Base-by-base conservation (phyloP, 2,113 vertebrate genomes). In the Procavia capensis region DNA sequence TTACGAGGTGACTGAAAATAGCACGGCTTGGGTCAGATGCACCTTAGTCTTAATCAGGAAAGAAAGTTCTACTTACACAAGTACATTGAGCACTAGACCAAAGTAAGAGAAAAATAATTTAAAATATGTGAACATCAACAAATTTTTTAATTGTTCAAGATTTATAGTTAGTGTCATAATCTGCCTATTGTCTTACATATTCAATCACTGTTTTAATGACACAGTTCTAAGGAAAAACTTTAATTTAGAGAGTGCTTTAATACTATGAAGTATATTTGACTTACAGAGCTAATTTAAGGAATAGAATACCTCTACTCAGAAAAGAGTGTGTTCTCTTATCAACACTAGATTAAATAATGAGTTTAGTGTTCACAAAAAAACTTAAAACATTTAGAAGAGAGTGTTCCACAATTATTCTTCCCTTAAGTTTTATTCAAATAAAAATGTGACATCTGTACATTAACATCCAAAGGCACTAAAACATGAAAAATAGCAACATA, bases 401-500 rank as follows among this genome's bases (percentile, higher is more conserved):
- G 3, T 34, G 4, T 72, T 76, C 36, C 45, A 78, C n/a, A 91
- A 41, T 87, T 86, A 91, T 68, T 83, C 63, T 86, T 87, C 25
- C 17, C 11, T 92, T 90, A 87, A 78, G 57, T 11, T 45, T 54
- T 45, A 88, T 94, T 78, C 50, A 92, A 85, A 90, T 54, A 79
- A 50, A 85, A 57, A 68, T 45, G 36, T 81, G 47, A 50, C 24
- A 57, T 72, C 17, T 75, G 25, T 83, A 9, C 63, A 70, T n/a
- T 9, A 61, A 80, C 47, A 78, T 1, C 76, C 22, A 76, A 74
- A 95, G 70, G 17, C 31, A 83, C n/a, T 45, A 72, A 78, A 45
- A 85, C 25, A 85, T 45, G 29, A 66, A 59, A 84, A 96, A 76
- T 63, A 91, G 41, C 39, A 96, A 96, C 96, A 82, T 57, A n/a